A percentile compares a stretch with the other conserved stretches of the same genome.
phyloP scores from a whole-genome alignment of 2,113 vertebrate species.

The Bucco capensis region DNA sequence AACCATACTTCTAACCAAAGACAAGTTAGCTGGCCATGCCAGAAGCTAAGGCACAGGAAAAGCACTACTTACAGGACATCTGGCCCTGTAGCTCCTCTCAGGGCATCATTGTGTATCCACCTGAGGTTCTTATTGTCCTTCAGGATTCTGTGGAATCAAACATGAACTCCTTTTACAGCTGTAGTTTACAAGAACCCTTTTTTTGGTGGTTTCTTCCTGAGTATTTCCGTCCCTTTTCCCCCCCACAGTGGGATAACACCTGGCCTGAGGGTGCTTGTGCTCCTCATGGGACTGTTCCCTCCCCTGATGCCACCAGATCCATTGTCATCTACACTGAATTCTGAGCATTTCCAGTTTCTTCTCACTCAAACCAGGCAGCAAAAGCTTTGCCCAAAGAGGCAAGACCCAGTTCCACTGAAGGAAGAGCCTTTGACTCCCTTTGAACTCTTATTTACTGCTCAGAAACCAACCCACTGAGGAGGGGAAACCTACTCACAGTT shows the following conservation, averaged over 20 bases:
- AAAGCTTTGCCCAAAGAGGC: not conserved
- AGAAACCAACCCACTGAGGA: not conserved
- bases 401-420: not conserved
- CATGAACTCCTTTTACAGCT: not conserved
- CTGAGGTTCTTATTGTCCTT: slow-evolving; percentile 82
- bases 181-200: not conserved
- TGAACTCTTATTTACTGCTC: not conserved
- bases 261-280: not conserved
- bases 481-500: slow-evolving; percentile 78
- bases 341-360: not conserved
- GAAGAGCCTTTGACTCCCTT: not conserved
- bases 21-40: not conserved
- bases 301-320: not conserved
- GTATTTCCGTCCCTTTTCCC: not conserved
- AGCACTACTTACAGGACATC: slow-evolving; percentile 81
- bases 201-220: not conserved
- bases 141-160: slow-evolving; percentile 76
- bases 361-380: not conserved
- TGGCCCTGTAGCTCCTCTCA: slow-evolving; percentile 83
- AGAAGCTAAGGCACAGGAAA: not conserved
- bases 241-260: not conserved
- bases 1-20: not conserved
- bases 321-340: not conserved
- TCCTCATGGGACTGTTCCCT: not conserved
- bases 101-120: slow-evolving; percentile 81